A percentile compares a stretch with the other conserved stretches of the same genome.
These are phyloP conservation scores for Pollimyrus isidori DNA, from an alignment of 2,113 vertebrate genomes.

Conservation along the genomic window DNA sequence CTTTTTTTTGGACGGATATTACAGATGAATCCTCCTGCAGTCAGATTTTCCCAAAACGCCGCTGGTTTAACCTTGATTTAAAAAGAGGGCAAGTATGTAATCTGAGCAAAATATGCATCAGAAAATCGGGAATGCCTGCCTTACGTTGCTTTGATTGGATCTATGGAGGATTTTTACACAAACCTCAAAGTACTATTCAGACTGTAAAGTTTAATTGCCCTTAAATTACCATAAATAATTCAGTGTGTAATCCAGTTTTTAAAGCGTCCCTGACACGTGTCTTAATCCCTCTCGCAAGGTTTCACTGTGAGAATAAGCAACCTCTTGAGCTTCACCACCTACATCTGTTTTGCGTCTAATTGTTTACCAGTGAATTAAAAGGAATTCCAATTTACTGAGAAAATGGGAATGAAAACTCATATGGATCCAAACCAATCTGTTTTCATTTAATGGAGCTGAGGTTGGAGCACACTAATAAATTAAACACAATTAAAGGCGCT, in stretches of 20 bases:
- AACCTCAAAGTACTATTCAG: conserved; percentile 28
- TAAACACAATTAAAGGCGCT: conserved; percentile 53
- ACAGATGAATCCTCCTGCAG: conserved; percentile 27
- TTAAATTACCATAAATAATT: conserved; percentile 39
- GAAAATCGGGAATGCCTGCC: not conserved
- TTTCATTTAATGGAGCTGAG: conserved; percentile 52
- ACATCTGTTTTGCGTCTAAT: conserved; percentile 62
- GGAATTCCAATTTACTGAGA: conserved; percentile 61
- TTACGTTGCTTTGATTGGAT: not conserved
- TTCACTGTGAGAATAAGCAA: conserved; percentile 31
- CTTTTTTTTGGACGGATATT: conserved; percentile 23
- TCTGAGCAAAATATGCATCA: not conserved
- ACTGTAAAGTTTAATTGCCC: conserved; percentile 33
- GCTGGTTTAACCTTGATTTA: not conserved
- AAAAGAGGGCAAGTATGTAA: not conserved
- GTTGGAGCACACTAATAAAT: conserved; percentile 61
- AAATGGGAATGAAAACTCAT: conserved; percentile 51
- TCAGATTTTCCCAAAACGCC: conserved; percentile 24
- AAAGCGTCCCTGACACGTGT: conserved; percentile 22
- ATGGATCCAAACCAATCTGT: conserved; percentile 50
- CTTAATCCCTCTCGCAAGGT: conserved; percentile 31
- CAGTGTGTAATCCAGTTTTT: conserved; percentile 21
- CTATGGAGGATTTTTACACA: conserved; percentile 19
- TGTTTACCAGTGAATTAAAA: conserved; percentile 62
- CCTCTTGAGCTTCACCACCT: conserved; percentile 38